Conservation (phyloP, 92 coral and sea anemone genomes). For the Micromussa lordhowensis region DNA sequence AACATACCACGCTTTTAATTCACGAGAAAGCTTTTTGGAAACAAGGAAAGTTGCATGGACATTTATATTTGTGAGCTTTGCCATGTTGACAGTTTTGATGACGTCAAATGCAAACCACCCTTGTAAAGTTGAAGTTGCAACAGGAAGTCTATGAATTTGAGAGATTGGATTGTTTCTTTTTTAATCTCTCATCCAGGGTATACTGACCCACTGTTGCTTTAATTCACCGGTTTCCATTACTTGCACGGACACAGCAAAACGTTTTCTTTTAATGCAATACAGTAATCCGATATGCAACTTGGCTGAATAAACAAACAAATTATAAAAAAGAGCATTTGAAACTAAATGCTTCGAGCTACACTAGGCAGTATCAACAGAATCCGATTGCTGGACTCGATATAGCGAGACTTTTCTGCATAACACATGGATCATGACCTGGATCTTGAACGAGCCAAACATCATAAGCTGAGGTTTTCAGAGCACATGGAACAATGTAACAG, state of each 20-base stretch:
- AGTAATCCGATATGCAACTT: slow-evolving; percentile 4
- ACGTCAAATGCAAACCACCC: not conserved
- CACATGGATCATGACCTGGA: not conserved
- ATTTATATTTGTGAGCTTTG: not conserved
- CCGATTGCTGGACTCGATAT: not conserved
- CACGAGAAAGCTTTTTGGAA: not conserved
- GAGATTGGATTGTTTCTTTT: not conserved
- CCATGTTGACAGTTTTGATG: not conserved
- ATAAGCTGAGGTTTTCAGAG: slow-evolving; percentile 30
- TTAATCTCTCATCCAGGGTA: not conserved
- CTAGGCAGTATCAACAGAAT: not conserved
- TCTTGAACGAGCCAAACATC: slow-evolving; percentile 37
- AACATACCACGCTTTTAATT: too few relatives aligned
- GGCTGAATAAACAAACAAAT: not conserved
- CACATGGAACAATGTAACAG: slow-evolving; percentile 21
- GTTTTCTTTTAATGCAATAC: slow-evolving; percentile 35
- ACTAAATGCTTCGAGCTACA: slow-evolving; percentile 6
- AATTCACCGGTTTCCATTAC: not conserved
- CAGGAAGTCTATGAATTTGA: slow-evolving; percentile 1
- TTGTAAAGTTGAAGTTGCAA: not conserved
- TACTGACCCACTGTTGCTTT: not conserved
- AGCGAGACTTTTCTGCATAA: slow-evolving; percentile 29
- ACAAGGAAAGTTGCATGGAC: not conserved
- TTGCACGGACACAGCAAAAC: slow-evolving; percentile 49
- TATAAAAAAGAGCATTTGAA: not conserved